A percentile compares a stretch with the other conserved stretches of the same genome.
phyloP scores from a whole-genome alignment of 2,113 vertebrate species.

The Siniperca chuatsi region DNA sequence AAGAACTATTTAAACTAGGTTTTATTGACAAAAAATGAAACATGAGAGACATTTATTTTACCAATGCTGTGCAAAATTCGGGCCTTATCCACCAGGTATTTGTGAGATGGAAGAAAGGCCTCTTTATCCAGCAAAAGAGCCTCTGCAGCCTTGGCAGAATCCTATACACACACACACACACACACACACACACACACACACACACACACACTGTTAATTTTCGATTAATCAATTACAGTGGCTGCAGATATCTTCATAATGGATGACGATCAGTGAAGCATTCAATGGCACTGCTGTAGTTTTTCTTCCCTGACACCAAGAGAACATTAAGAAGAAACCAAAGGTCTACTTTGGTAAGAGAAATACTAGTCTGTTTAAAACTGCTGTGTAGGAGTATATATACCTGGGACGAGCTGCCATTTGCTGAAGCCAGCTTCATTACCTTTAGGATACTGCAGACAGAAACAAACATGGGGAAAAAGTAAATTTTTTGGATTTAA shows the following conservation, averaged over 20 bases:
- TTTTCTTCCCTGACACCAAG: constrained; percentile 56
- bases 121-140: constrained; percentile 91
- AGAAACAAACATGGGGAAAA: constrained; percentile 24
- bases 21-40: constrained; percentile 6
- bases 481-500: constrained; percentile 2
- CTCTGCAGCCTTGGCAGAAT: constrained; percentile 89
- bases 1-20: background rate
- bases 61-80: constrained; percentile 86
- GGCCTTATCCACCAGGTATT: constrained; percentile 91
- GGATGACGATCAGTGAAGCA: constrained; percentile 60
- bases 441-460: constrained; percentile 92
- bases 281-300: constrained; percentile 55
- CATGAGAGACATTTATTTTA: constrained; percentile 66
- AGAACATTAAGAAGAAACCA: constrained; percentile 44
- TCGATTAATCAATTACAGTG: constrained; percentile 64
- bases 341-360: constrained; percentile 34
- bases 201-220: constrained; percentile 62
- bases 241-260: constrained; percentile 67
- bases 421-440: constrained; percentile 92
- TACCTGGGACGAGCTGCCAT: constrained; percentile 92
- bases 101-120: constrained; percentile 90
- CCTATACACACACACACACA: constrained; percentile 64
- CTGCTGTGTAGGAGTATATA: constrained; percentile 13
- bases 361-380: constrained; percentile 9
- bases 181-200: constrained; percentile 38